Percentiles rank a stretch among this genome's conserved stretches.
phyloP scores from a whole-genome alignment of 2,797 vertebrate species.

The Alauda arvensis region DNA sequence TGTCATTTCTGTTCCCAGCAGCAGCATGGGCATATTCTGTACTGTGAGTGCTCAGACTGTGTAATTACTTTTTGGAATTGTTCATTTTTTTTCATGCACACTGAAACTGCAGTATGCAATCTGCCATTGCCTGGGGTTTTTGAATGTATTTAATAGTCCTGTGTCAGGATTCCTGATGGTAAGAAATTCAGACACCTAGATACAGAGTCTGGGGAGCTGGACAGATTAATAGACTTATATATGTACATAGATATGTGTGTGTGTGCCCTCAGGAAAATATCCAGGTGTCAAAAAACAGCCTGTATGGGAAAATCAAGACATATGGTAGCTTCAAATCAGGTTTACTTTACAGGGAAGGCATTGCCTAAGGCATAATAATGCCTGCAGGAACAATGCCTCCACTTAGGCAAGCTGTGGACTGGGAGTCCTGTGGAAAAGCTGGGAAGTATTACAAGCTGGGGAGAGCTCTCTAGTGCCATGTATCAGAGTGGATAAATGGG shows the following conservation, averaged over 20 bases:
- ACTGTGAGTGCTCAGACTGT: neutral
- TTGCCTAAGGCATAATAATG: neutral
- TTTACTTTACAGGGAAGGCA: neutral
- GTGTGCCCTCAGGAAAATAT: neutral
- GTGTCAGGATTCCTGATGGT: neutral
- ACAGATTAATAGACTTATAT: neutral
- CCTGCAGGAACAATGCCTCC: neutral
- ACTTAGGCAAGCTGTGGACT: neutral
- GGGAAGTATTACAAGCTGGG: neutral
- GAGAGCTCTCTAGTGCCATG: neutral
- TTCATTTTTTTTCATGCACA: neutral
- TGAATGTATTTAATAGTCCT: neutral
- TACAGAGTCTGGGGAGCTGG: neutral
- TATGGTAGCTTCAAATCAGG: neutral
- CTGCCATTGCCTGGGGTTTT: neutral
- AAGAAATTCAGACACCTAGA: neutral
- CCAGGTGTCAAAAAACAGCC: neutral
- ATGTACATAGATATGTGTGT: neutral
- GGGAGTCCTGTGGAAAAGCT: neutral
- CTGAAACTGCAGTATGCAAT: neutral
- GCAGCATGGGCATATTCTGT: neutral
- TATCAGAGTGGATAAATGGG: neutral
- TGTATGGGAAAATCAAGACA: neutral
- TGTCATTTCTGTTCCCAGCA: constrained; percentile 37
- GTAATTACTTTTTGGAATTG: neutral